These are phyloP conservation scores for Trypoxylon attenuatum DNA, from an alignment of 2,888 invertebrate genomes.

Conservation along the genomic window DNA sequence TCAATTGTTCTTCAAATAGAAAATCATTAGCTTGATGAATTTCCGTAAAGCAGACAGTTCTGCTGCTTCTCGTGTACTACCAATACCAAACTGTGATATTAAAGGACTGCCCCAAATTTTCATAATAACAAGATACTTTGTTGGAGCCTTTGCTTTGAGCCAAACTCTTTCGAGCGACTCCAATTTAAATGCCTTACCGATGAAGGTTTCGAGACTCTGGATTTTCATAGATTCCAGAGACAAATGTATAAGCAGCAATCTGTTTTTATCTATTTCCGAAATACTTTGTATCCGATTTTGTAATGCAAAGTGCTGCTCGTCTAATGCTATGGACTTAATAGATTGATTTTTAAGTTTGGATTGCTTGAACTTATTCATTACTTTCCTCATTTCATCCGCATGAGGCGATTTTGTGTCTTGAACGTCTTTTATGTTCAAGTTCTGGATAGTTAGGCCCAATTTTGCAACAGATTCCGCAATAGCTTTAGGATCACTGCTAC, in stretches of 20 bases:
- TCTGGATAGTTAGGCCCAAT: neutral
- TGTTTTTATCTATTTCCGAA: neutral
- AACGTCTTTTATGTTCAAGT: neutral
- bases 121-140: neutral
- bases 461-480: neutral
- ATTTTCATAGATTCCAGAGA: neutral
- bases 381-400: neutral
- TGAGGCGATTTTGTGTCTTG: neutral
- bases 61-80: conserved; percentile 7
- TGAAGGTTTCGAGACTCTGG: neutral
- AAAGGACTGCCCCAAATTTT: neutral
- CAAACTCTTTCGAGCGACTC: neutral
- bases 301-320: neutral
- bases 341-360: neutral
- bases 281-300: neutral
- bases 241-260: neutral
- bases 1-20: neutral
- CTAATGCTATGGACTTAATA: neutral
- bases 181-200: neutral
- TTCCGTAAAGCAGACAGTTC: conserved; percentile 7
- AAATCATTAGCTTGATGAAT: neutral
- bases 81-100: conserved; percentile 18
- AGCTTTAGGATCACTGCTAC: neutral
- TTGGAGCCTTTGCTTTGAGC: fast-evolving
- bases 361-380: neutral